A percentile compares a stretch with the other conserved stretches of the same genome.
phyloP scores from a whole-genome alignment of 2,113 vertebrate species.

The Hippocampus abdominalis region DNA sequence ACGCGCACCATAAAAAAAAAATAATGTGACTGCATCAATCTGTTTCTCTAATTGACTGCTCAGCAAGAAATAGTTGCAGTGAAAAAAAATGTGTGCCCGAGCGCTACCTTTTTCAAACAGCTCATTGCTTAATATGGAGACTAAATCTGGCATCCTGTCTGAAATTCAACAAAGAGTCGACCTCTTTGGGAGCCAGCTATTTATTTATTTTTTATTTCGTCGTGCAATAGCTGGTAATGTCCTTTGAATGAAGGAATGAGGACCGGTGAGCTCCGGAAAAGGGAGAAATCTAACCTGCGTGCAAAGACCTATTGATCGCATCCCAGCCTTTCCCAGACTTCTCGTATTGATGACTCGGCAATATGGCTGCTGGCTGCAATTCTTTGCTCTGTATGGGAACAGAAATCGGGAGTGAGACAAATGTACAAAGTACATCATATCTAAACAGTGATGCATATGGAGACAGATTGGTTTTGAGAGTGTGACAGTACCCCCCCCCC shows the following conservation, averaged over 20 bases:
- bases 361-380: slow-evolving; percentile 12
- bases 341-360: slow-evolving; percentile 36
- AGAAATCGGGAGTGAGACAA: not conserved
- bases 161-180: slow-evolving; percentile 7
- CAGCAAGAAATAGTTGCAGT: slow-evolving; percentile 17
- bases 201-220: not conserved
- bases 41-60: not conserved
- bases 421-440: slow-evolving; percentile 8
- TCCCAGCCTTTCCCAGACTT: not conserved
- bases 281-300: slow-evolving; percentile 2
- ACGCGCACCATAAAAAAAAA: not conserved
- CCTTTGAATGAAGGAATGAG: slow-evolving; percentile 7
- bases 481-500: not conserved
- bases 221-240: not conserved
- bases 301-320: slow-evolving; percentile 33
- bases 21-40: not conserved
- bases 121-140: slow-evolving; percentile 1
- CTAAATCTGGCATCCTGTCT: slow-evolving; percentile 30
- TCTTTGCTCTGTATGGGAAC: not conserved
- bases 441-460: not conserved
- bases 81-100: slow-evolving; percentile 2
- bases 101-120: slow-evolving; percentile 19
- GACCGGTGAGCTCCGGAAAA: not conserved
- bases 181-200: not conserved
- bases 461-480: not conserved